Conservation (phyloP, 1,140 invertebrate genomes). For the Saccostrea glomerata region DNA sequence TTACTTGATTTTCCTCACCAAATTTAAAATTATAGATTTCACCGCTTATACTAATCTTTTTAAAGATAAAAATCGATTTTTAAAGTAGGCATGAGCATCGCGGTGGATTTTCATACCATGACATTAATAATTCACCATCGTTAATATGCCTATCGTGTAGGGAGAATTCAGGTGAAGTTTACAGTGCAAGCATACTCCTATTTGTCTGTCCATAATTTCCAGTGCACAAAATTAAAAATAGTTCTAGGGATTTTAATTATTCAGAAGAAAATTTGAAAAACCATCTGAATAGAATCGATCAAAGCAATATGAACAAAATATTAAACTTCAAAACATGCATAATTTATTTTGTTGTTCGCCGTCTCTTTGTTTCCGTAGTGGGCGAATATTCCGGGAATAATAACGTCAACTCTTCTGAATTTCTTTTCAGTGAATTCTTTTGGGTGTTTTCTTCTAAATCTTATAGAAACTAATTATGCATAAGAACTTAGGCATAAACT, state of each 20-base stretch:
- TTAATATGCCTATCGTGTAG: not conserved
- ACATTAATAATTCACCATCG: not conserved
- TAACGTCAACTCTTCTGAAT: not conserved
- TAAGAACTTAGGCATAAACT: too few relatives aligned
- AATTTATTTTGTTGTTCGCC: not conserved
- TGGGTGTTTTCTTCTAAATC: too few relatives aligned
- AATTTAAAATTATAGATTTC: too few relatives aligned
- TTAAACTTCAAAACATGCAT: slow-evolving; percentile 16
- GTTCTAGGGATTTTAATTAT: slow-evolving; percentile 3
- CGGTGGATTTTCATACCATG: not conserved
- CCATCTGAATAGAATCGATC: not conserved
- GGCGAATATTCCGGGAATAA: not conserved
- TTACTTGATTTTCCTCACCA: too few relatives aligned
- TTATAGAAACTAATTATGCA: too few relatives aligned
- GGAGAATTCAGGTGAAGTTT: not conserved
- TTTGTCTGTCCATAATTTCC: not conserved
- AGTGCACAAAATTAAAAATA: not conserved
- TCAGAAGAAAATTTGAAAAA: not conserved
- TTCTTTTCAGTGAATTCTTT: not conserved
- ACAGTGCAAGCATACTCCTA: not conserved
- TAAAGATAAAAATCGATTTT: not conserved
- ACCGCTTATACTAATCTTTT: not conserved
- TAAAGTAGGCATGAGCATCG: not conserved
- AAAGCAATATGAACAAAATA: not conserved
- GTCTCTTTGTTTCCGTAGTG: not conserved